Evolutionary conservation across 1,140 invertebrate genomes (phyloP), one percentile per base, ranked within the genome.

Genomic region (Oncopodura yosiiana): DNA sequence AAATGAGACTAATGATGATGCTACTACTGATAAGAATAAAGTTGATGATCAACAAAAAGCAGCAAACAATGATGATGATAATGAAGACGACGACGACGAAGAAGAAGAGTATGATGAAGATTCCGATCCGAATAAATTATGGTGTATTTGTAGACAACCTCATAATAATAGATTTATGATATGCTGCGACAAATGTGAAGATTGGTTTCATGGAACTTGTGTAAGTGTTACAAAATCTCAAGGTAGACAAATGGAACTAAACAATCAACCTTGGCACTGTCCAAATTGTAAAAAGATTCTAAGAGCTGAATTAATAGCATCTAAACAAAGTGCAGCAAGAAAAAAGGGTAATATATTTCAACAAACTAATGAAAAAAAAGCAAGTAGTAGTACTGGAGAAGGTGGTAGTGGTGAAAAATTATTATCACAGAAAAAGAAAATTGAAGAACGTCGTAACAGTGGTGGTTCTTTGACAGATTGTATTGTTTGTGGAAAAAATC

Each of bases 111-210:
- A 78, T 72, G 80, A 83, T 67, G 82, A 86, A 12, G 88, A 94
- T 71, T 91, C 94, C 74, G 91, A 95, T 77, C 91, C 91, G 3
- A 82, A 92, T 61, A 84, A 86, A 71, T 73, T 95, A 21, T 96
- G 92, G 90, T 97, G 93, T 70, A 87, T 95, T 66, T 97, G 93
- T 69, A 82, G 85, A 65, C 86, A 91, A 66, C 93, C 92, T 1
- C 90, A 96, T 69, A 91, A 93, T 65, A 93, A 94, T 72, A 78
- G 90, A 27, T 96, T 96, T 69, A 97, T 97, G 94, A 96, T 97
- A 66, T 92, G 89, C 68, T 97, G 94, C 70, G 94, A 97, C 70
- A 78, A 79, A 1, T 97, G 93, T 71, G 86, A 94, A 69, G 90
- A 95, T 66, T 97, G 93, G 93, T 97, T 90, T 68, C 94, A 97